Evolutionary conservation across 2,888 invertebrate species (phyloP).

Genomic region (Autographa gamma): DNA sequence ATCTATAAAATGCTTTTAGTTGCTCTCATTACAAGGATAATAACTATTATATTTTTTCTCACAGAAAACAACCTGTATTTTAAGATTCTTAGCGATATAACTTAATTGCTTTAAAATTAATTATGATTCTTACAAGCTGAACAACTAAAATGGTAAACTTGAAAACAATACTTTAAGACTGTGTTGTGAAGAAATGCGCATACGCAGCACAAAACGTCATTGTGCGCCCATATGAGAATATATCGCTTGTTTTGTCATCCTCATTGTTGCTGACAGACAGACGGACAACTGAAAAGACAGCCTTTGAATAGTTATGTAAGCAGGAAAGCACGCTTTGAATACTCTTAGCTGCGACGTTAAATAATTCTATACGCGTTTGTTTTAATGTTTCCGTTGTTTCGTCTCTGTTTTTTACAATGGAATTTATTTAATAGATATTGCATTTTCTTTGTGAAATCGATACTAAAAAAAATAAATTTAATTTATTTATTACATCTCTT

Average conservation of each 20-base stretch:
- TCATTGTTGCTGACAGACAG: slow-evolving; percentile 85
- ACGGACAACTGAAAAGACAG: slow-evolving; percentile 87
- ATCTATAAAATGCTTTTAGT: slow-evolving; percentile 28
- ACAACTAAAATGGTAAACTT: slow-evolving; percentile 59
- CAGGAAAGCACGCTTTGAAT: slow-evolving; percentile 66
- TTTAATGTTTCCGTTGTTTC: slow-evolving; percentile 47
- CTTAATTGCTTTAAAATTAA: slow-evolving; percentile 39
- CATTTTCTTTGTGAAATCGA: background rate
- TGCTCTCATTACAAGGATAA: slow-evolving; percentile 23
- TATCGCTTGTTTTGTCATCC: slow-evolving; percentile 86
- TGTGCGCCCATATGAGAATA: slow-evolving; percentile 87
- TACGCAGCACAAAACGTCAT: slow-evolving; percentile 77
- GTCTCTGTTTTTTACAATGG: slow-evolving; percentile 6
- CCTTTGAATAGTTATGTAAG: slow-evolving; percentile 84
- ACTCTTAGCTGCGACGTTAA: slow-evolving; percentile 61
- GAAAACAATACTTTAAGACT: slow-evolving; percentile 75
- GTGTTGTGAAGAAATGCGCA: slow-evolving; percentile 70
- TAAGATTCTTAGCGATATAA: slow-evolving; percentile 15
- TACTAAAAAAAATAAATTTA: background rate
- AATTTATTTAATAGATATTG: slow-evolving; percentile 10
- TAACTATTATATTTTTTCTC: slow-evolving; percentile 11
- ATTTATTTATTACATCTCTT: too few relatives aligned
- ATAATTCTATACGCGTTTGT: slow-evolving; percentile 53
- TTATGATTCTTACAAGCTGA: slow-evolving; percentile 44
- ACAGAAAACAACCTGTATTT: slow-evolving; percentile 7